Conservation (phyloP, 2,113 vertebrate genomes). For the Calypte anna region DNA sequence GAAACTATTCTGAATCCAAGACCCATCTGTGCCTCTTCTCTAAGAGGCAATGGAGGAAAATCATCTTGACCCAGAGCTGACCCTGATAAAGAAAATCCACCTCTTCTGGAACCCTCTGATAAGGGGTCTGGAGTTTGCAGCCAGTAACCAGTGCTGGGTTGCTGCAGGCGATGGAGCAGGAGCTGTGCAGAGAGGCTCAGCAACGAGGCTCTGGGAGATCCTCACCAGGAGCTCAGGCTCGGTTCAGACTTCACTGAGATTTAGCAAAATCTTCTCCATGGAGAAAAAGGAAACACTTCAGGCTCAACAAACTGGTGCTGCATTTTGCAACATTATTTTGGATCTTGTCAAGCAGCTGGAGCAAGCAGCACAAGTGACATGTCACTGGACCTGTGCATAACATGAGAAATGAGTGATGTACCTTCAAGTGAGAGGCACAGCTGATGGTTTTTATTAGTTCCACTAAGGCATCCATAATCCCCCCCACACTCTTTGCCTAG, state of each 20-base stretch:
- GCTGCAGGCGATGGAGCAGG: not conserved
- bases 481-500: not conserved
- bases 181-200: fast-evolving
- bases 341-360: not conserved
- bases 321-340: not conserved
- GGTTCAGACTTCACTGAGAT: not conserved
- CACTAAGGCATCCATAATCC: not conserved
- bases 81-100: not conserved
- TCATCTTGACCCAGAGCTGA: not conserved
- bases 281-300: not conserved
- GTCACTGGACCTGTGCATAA: not conserved
- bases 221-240: not conserved
- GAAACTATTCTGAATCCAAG: not conserved
- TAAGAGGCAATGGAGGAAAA: not conserved
- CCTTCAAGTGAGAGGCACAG: not conserved
- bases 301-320: not conserved
- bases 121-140: not conserved
- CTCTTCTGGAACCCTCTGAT: not conserved
- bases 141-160: not conserved
- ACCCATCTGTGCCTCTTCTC: not conserved
- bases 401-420: not conserved
- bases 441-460: not conserved
- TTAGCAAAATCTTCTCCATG: not conserved
- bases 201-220: not conserved
- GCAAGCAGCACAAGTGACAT: not conserved